phyloP scores from a whole-genome alignment of 2,888 invertebrate genomes.

The Bibio marci region DNA sequence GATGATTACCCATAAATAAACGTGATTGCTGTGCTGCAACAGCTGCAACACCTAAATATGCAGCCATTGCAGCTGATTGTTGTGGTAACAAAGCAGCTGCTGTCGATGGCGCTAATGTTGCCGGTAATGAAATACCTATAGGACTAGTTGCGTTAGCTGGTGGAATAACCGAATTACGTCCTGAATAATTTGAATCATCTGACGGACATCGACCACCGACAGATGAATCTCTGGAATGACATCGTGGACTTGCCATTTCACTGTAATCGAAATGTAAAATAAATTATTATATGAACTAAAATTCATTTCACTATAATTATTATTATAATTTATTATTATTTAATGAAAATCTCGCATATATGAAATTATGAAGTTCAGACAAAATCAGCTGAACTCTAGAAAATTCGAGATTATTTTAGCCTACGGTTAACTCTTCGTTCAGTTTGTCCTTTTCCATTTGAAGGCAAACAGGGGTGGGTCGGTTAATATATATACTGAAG shows the following conservation, averaged over 20 bases:
- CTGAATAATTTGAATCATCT: constrained; percentile 58
- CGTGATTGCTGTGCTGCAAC: constrained; percentile 55
- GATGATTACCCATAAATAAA: constrained; percentile 46
- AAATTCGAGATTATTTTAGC: too few relatives aligned
- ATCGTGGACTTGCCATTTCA: constrained; percentile 57
- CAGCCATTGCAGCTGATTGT: constrained; percentile 68
- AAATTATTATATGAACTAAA: too few relatives aligned
- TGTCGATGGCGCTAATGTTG: constrained; percentile 48
- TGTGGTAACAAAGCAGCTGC: constrained; percentile 51
- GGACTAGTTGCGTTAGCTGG: constrained; percentile 41
- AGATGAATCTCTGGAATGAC: constrained; percentile 66
- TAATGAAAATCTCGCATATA: too few relatives aligned
- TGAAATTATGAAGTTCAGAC: too few relatives aligned
- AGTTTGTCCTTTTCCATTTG: too few relatives aligned
- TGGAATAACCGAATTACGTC: constrained; percentile 33
- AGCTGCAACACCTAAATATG: constrained; percentile 56
- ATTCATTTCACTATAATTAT: too few relatives aligned
- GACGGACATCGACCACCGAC: constrained; percentile 57
- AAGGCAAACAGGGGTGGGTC: too few relatives aligned
- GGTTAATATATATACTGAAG: too few relatives aligned
- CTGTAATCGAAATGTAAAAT: too few relatives aligned
- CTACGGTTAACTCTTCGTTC: too few relatives aligned
- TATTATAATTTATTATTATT: too few relatives aligned
- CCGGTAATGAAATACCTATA: constrained; percentile 45
- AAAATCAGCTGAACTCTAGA: too few relatives aligned